phyloP scores from a whole-genome alignment of 2,113 vertebrate species.

The Pelmatolapia mariae region DNA sequence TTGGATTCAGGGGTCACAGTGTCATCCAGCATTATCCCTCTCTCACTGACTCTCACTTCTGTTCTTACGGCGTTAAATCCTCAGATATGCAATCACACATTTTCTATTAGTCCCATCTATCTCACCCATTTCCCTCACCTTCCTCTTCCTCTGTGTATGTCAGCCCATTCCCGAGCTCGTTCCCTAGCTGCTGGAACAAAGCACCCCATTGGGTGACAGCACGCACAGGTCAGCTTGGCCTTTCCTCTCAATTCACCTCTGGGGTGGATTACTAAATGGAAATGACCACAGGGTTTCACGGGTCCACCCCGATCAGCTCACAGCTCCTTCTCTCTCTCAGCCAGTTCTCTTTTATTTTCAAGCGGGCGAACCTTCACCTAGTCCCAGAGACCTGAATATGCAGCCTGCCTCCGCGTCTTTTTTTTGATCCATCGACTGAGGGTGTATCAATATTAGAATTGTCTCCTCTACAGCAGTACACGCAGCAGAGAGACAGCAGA shows the following conservation, averaged over 20 bases:
- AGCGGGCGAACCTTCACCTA: neutral
- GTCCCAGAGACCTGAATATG: neutral
- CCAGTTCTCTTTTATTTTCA: neutral
- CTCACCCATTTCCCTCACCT: neutral
- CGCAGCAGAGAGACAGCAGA: neutral
- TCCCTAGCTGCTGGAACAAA: neutral
- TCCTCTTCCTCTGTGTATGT: neutral
- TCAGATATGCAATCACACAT: neutral
- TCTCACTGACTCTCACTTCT: neutral
- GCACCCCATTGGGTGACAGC: neutral
- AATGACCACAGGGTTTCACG: conserved; percentile 23
- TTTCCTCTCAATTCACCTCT: conserved; percentile 48
- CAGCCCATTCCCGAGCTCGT: neutral
- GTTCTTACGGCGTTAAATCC: neutral
- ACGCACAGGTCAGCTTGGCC: conserved; percentile 17
- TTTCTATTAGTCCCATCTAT: neutral
- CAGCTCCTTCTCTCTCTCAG: neutral
- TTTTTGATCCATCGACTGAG: neutral
- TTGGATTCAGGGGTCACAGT: neutral
- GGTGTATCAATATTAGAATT: conserved; percentile 8
- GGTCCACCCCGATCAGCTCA: conserved; percentile 26
- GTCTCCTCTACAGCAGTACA: neutral
- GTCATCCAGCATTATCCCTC: neutral
- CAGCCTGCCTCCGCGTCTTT: neutral
- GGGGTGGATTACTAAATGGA: conserved; percentile 55